Conservation (phyloP, 2,888 invertebrate species). For the Melanargia galathea region DNA sequence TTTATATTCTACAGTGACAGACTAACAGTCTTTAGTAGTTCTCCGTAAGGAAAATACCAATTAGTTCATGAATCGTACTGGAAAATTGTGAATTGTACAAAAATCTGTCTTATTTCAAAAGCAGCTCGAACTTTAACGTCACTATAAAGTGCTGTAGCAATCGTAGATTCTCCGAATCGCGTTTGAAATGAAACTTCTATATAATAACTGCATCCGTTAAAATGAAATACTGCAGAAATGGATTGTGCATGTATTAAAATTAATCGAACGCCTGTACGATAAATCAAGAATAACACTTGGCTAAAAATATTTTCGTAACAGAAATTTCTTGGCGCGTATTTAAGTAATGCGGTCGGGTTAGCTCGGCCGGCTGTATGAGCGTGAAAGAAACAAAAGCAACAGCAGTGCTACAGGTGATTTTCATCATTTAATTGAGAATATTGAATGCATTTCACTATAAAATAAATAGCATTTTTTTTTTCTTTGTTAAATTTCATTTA, state of each 20-base stretch:
- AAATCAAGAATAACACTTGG: constrained; percentile 41
- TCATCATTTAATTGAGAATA: constrained; percentile 1
- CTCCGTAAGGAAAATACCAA: background rate
- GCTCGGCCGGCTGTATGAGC: constrained; percentile 41
- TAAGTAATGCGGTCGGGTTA: constrained; percentile 40
- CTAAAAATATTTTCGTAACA: constrained; percentile 44
- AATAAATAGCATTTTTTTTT: background rate
- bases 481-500: too few relatives aligned
- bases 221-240: constrained; percentile 38
- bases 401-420: constrained; percentile 43
- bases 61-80: background rate
- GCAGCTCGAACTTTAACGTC: constrained; percentile 8
- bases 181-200: constrained; percentile 27
- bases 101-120: constrained; percentile 11
- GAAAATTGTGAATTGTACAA: background rate
- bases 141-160: constrained; percentile 6
- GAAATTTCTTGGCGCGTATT: constrained; percentile 43
- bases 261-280: constrained; percentile 39
- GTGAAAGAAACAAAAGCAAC: constrained; percentile 43
- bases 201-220: constrained; percentile 31
- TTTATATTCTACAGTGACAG: too few relatives aligned
- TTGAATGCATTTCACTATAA: background rate
- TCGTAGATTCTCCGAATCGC: constrained; percentile 12
- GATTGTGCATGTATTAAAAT: constrained; percentile 40
- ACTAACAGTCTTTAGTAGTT: background rate